These are phyloP conservation scores for Procambarus clarkii DNA, from an alignment of 1,140 invertebrate genomes.

Conservation along the genomic window DNA sequence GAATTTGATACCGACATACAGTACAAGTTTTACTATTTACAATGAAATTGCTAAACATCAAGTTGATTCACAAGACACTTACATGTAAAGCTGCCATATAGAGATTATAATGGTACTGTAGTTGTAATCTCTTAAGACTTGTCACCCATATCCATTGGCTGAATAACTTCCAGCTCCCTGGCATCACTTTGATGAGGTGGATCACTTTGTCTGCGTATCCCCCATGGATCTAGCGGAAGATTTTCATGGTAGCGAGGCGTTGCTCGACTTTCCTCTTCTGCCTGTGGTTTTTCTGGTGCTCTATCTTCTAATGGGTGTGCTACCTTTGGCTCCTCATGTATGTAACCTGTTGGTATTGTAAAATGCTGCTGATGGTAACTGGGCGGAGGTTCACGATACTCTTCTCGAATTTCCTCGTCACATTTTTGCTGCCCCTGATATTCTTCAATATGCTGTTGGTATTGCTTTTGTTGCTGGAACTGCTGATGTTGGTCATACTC, in stretches of 20 bases:
- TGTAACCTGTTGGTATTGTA: slow-evolving; percentile 35
- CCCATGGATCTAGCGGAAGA: slow-evolving; percentile 1
- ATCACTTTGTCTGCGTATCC: not conserved
- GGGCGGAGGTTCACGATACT: slow-evolving; percentile 45
- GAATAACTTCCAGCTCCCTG: slow-evolving; percentile 24
- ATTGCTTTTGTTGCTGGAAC: slow-evolving; percentile 17
- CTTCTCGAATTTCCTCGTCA: slow-evolving; percentile 16
- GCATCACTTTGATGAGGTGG: slow-evolving; percentile 9
- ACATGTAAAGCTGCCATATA: not conserved
- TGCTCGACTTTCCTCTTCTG: not conserved
- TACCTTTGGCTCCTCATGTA: slow-evolving; percentile 12
- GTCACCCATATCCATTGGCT: slow-evolving; percentile 46
- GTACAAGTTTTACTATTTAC: too few relatives aligned
- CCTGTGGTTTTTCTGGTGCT: not conserved
- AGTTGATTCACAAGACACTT: too few relatives aligned
- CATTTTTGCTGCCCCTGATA: slow-evolving; percentile 21
- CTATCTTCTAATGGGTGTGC: not conserved
- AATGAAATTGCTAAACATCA: too few relatives aligned
- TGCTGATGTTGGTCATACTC: slow-evolving; percentile 24
- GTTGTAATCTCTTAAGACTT: slow-evolving; percentile 3
- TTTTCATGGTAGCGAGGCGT: slow-evolving; percentile 8
- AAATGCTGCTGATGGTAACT: slow-evolving; percentile 59
- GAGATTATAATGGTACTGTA: not conserved
- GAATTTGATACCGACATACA: too few relatives aligned
- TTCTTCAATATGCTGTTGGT: not conserved